Evolutionary conservation across 2,888 invertebrate species (phyloP).

Genomic region (Salticus scenicus): DNA sequence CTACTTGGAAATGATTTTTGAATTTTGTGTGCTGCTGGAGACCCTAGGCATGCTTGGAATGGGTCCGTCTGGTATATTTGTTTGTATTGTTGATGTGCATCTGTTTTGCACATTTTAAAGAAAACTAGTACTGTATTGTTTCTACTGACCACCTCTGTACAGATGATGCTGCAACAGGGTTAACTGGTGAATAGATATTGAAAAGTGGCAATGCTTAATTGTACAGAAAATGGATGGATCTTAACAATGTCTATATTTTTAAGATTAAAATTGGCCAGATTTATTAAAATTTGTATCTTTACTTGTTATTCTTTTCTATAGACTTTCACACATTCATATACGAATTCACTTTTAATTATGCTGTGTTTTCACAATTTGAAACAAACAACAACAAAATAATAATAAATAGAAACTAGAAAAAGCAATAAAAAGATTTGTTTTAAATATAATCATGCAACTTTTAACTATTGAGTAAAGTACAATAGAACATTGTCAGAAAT

Average conservation of each 20-base stretch:
- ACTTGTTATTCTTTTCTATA: neutral
- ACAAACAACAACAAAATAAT: too few species aligned
- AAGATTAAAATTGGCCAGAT: conserved; percentile 71
- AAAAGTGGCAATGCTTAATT: conserved; percentile 62
- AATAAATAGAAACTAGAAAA: too few species aligned
- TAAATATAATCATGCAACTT: too few species aligned
- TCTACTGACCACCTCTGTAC: conserved; percentile 52
- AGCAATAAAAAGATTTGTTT: too few species aligned
- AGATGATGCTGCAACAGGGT: conserved; percentile 49
- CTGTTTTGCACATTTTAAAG: conserved; percentile 46
- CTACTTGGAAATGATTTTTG: neutral
- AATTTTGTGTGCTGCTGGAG: neutral
- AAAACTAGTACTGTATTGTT: conserved; percentile 18
- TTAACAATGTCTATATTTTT: conserved; percentile 71
- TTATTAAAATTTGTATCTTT: conserved; percentile 57
- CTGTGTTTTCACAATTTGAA: too few species aligned
- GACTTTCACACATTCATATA: neutral
- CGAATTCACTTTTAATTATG: neutral
- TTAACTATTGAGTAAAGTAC: too few species aligned
- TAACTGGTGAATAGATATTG: conserved; percentile 46
- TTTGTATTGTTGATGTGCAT: conserved; percentile 29
- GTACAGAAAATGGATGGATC: conserved; percentile 71
- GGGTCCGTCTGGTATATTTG: conserved; percentile 33
- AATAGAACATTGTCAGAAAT: too few species aligned
- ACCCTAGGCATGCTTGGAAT: neutral